Conservation (phyloP, 1,140 invertebrate species). For the Trinorchestia longiramus region DNA sequence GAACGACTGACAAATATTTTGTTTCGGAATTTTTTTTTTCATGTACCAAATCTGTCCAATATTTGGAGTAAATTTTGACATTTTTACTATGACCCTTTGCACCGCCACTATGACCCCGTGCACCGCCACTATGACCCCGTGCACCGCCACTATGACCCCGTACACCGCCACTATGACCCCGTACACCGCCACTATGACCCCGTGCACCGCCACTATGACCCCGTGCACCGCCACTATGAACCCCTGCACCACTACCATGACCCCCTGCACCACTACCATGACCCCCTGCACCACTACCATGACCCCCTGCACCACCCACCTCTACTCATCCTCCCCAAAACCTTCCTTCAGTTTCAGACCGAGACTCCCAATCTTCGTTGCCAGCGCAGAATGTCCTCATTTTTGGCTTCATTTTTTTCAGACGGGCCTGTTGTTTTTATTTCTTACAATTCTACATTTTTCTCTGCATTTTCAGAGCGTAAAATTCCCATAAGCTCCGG, state of each 20-base stretch:
- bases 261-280: not conserved
- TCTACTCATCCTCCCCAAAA: not conserved
- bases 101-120: too few relatives aligned
- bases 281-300: not conserved
- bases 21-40: not conserved
- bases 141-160: not conserved
- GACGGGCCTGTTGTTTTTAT: not conserved
- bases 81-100: too few relatives aligned
- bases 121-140: too few relatives aligned
- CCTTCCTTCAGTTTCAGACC: not conserved
- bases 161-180: not conserved
- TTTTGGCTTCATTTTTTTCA: not conserved
- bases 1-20: not conserved
- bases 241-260: not conserved
- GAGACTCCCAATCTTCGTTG: not conserved
- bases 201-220: not conserved
- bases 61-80: too few relatives aligned
- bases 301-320: not conserved
- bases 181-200: not conserved
- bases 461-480: not conserved
- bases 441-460: not conserved
- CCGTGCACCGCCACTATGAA: too few relatives aligned
- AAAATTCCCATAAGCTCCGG: not conserved
- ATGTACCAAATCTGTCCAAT: not conserved
- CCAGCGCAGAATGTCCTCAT: not conserved